A percentile compares a stretch with the other conserved stretches of the same genome.
phyloP scores from a whole-genome alignment of 1,140 invertebrate species.

The Campodea augens region DNA sequence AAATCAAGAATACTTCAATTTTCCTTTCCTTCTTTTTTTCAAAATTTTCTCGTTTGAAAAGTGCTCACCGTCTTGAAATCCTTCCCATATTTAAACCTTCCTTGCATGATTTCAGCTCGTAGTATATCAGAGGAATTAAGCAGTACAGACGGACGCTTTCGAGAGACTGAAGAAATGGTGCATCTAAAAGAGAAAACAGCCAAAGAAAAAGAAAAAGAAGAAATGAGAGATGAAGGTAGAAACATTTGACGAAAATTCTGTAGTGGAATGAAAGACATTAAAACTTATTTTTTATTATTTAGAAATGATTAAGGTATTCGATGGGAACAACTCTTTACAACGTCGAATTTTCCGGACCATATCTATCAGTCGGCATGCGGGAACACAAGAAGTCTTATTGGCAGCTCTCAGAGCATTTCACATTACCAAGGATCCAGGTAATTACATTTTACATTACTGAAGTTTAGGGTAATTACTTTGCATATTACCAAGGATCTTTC shows the following conservation, averaged over 20 bases:
- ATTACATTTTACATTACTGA: slow-evolving; percentile 28
- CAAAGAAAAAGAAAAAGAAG: slow-evolving; percentile 67
- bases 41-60: too few species aligned
- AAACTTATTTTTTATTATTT: slow-evolving; percentile 14
- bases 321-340: slow-evolving; percentile 85
- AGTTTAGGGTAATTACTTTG: too few species aligned
- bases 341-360: slow-evolving; percentile 81
- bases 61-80: too few species aligned
- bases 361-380: slow-evolving; percentile 65
- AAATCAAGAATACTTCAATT: too few species aligned
- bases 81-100: too few species aligned
- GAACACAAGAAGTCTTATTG: slow-evolving; percentile 68
- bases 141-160: slow-evolving; percentile 45
- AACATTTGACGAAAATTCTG: slow-evolving; percentile 18
- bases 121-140: slow-evolving; percentile 75
- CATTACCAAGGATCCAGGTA: slow-evolving; percentile 78
- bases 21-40: too few species aligned
- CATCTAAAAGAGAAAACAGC: slow-evolving; percentile 34
- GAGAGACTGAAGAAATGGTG: slow-evolving; percentile 23
- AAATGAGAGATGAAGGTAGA: slow-evolving; percentile 57
- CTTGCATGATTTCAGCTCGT: too few species aligned
- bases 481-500: too few species aligned
- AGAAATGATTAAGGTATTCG: slow-evolving; percentile 92
- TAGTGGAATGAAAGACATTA: not conserved
- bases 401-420: slow-evolving; percentile 88